These are phyloP conservation scores for Mionectes macconnelli DNA, from an alignment of 2,113 vertebrate genomes.

Conservation along the genomic window DNA sequence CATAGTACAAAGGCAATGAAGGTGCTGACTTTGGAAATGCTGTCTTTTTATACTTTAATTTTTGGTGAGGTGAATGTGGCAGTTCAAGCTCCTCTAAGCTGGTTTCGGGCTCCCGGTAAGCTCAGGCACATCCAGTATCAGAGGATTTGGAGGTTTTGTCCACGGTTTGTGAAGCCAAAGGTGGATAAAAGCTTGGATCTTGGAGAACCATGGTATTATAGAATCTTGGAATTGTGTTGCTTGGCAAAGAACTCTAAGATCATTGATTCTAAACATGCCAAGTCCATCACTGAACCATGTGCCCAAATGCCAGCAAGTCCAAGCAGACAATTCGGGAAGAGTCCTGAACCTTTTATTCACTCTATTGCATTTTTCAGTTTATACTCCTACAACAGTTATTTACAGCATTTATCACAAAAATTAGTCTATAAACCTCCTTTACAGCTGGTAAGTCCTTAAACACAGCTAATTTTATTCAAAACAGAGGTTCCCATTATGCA, in stretches of 20 bases:
- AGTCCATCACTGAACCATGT: not conserved
- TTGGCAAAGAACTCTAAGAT: not conserved
- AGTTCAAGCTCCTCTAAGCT: not conserved
- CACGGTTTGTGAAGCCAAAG: not conserved
- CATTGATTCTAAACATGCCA: fast-evolving
- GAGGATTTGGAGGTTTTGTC: not conserved
- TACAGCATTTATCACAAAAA: not conserved
- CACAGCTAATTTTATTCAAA: not conserved
- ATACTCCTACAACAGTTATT: not conserved
- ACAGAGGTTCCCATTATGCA: not conserved
- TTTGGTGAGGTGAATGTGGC: not conserved
- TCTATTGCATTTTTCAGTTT: not conserved
- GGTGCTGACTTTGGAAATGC: not conserved
- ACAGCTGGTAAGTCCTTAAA: not conserved
- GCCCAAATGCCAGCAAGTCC: not conserved
- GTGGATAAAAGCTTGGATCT: not conserved
- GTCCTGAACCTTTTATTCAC: not conserved
- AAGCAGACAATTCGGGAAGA: not conserved
- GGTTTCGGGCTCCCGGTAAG: not conserved
- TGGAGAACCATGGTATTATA: not conserved
- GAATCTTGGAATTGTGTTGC: not conserved
- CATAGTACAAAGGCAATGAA: fast-evolving
- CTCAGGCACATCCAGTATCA: not conserved
- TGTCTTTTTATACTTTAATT: not conserved
- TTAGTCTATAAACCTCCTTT: not conserved